phyloP scores from a whole-genome alignment of 2,888 invertebrate species.

The Chrysolina oricalcia region DNA sequence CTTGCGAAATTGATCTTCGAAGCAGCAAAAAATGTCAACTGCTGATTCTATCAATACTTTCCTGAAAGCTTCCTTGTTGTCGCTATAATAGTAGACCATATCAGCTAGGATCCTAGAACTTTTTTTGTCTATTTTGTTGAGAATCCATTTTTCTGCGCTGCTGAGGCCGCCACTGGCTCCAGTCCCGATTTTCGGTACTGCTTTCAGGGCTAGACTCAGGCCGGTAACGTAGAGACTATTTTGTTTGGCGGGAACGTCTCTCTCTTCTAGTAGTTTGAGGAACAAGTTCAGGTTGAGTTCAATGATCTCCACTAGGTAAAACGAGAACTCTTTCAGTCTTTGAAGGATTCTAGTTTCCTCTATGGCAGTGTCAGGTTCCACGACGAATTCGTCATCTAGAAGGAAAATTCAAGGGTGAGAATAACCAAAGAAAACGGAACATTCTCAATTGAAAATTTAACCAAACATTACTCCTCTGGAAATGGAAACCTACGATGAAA shows the following conservation, averaged over 20 bases:
- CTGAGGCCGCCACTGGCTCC: constrained; percentile 41
- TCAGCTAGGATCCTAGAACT: constrained; percentile 48
- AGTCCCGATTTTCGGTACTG: constrained; percentile 43
- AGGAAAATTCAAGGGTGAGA: not conserved
- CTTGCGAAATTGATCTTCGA: constrained; percentile 46
- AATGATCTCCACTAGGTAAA: constrained; percentile 47
- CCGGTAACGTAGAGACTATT: constrained; percentile 42
- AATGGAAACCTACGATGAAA: too few species aligned
- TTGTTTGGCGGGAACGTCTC: constrained; percentile 36
- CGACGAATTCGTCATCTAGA: constrained; percentile 39
- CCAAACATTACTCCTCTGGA: too few species aligned
- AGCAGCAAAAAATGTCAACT: constrained; percentile 46
- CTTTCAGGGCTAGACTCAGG: constrained; percentile 38
- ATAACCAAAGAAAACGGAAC: too few species aligned
- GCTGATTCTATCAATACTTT: constrained; percentile 45
- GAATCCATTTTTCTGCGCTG: constrained; percentile 43
- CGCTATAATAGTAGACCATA: constrained; percentile 51
- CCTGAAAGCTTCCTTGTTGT: constrained; percentile 46
- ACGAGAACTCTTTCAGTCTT: constrained; percentile 47
- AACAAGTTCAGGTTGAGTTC: constrained; percentile 50
- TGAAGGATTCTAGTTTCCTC: constrained; percentile 27
- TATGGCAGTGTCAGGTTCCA: constrained; percentile 6
- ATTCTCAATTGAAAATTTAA: too few species aligned
- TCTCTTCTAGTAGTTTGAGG: constrained; percentile 47
- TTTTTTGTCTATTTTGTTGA: constrained; percentile 51